Evolutionary conservation across 1,140 invertebrate genomes (phyloP).

Genomic region (Drosophila bifasciata): DNA sequence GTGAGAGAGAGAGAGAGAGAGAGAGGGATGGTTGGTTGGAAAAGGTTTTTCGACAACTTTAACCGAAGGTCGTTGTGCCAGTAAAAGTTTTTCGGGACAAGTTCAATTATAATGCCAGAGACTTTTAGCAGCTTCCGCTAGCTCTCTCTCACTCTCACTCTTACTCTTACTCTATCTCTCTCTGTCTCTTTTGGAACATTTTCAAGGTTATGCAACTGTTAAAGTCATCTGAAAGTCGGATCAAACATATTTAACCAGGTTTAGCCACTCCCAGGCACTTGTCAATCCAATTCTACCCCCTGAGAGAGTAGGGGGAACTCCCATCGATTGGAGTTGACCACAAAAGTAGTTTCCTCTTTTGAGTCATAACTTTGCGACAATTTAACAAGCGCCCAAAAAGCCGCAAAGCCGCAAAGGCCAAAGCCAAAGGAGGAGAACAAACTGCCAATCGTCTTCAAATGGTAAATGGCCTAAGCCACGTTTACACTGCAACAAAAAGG

Average conservation of each 20-base stretch:
- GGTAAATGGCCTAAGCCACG: background rate
- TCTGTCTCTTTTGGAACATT: slow-evolving; percentile 6
- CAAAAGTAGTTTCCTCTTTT: slow-evolving; percentile 16
- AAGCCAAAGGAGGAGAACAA: background rate
- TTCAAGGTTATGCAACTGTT: slow-evolving; percentile 30
- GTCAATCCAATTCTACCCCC: slow-evolving; percentile 2
- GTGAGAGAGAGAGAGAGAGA: background rate
- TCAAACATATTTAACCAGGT: background rate
- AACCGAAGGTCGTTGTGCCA: slow-evolving; percentile 75
- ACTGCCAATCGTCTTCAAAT: background rate
- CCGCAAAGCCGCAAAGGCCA: slow-evolving; percentile 39
- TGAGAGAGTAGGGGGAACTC: too few species aligned
- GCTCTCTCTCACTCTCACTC: background rate
- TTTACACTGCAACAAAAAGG: background rate
- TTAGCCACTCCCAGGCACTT: slow-evolving; percentile 1
- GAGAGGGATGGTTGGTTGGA: background rate
- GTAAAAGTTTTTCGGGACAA: slow-evolving; percentile 59
- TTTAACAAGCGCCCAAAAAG: slow-evolving; percentile 59
- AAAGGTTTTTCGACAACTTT: slow-evolving; percentile 64
- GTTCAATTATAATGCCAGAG: slow-evolving; percentile 59
- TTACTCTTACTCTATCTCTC: slow-evolving; percentile 3
- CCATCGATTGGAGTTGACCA: slow-evolving; percentile 2
- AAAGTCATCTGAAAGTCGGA: slow-evolving; percentile 1
- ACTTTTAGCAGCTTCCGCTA: background rate
- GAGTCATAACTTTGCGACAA: slow-evolving; percentile 70